Evolutionary conservation across 1,140 invertebrate genomes (phyloP).

Genomic region (Dysdera silvatica): DNA sequence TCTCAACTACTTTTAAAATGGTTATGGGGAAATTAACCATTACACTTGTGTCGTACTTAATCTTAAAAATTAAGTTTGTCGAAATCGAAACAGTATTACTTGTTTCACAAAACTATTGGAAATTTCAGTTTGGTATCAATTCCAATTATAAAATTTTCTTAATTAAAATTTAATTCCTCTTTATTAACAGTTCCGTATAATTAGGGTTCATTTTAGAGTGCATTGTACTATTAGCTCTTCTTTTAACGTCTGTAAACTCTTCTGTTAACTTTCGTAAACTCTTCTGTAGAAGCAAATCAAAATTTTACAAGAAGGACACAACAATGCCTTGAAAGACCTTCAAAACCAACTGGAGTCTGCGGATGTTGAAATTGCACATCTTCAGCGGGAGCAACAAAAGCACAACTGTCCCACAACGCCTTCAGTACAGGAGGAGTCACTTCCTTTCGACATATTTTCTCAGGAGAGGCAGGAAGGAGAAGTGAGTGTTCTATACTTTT

Average conservation of each 20-base stretch:
- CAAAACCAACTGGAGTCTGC: slow-evolving; percentile 40
- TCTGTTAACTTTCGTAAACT: not conserved
- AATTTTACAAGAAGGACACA: slow-evolving; percentile 38
- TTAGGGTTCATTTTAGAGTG: no score
- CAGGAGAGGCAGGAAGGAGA: slow-evolving; percentile 45
- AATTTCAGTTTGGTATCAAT: not conserved
- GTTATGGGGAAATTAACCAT: no score
- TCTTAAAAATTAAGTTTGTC: no score
- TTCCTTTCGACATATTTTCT: slow-evolving; percentile 26
- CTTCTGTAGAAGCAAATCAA: slow-evolving; percentile 40
- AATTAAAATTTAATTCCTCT: not conserved
- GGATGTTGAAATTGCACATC: slow-evolving; percentile 32
- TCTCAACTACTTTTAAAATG: no score
- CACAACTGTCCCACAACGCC: slow-evolving; percentile 2
- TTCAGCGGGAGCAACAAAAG: slow-evolving; percentile 28
- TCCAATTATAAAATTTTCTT: not conserved
- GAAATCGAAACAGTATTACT: not conserved
- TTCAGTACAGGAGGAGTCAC: slow-evolving; percentile 1
- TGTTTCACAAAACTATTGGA: not conserved
- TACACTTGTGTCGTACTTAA: no score
- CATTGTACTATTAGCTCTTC: no score
- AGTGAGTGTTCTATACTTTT: slow-evolving; percentile 30
- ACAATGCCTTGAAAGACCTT: slow-evolving; percentile 35
- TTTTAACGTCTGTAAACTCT: no score
- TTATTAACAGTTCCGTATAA: no score